phyloP scores from a whole-genome alignment of 2,113 vertebrate species.

The Brachirus orientalis region DNA sequence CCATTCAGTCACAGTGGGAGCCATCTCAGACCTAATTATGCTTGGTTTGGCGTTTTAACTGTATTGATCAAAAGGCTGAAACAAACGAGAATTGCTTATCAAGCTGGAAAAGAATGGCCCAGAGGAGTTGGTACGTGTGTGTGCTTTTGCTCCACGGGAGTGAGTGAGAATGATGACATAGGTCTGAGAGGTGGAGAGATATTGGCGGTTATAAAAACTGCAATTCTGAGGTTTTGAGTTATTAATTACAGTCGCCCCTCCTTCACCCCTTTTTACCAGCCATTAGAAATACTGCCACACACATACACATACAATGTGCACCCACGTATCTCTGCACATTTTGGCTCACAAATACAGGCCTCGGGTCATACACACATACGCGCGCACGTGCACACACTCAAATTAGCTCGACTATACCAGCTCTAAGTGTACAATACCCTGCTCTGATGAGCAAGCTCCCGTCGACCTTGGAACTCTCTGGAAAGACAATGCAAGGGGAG shows the following conservation, averaged over 20 bases:
- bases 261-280: conserved; percentile 64
- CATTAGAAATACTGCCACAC: conserved; percentile 58
- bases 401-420: conserved; percentile 72
- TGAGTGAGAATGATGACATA: conserved; percentile 59
- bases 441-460: conserved; percentile 78
- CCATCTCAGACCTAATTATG: conserved; percentile 72
- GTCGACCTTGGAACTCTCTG: conserved; percentile 79
- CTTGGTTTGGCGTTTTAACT: conserved; percentile 75
- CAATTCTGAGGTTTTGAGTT: conserved; percentile 73
- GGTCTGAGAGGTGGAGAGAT: conserved; percentile 63
- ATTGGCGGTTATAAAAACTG: conserved; percentile 71
- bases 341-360: conserved; percentile 27
- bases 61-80: conserved; percentile 74
- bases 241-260: conserved; percentile 71
- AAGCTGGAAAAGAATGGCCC: conserved; percentile 68
- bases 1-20: conserved; percentile 63
- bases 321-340: conserved; percentile 23
- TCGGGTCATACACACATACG: conserved; percentile 29
- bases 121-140: conserved; percentile 32
- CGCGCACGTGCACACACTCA: conserved; percentile 34
- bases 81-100: conserved; percentile 77
- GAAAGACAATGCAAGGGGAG: conserved; percentile 79
- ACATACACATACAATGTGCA: conserved; percentile 9
- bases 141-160: conserved; percentile 39
- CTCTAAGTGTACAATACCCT: conserved; percentile 69